Evolutionary conservation across 2,113 vertebrate species (phyloP), one percentile per base, ranked within the genome.

Genomic region (Lonchura striata): DNA sequence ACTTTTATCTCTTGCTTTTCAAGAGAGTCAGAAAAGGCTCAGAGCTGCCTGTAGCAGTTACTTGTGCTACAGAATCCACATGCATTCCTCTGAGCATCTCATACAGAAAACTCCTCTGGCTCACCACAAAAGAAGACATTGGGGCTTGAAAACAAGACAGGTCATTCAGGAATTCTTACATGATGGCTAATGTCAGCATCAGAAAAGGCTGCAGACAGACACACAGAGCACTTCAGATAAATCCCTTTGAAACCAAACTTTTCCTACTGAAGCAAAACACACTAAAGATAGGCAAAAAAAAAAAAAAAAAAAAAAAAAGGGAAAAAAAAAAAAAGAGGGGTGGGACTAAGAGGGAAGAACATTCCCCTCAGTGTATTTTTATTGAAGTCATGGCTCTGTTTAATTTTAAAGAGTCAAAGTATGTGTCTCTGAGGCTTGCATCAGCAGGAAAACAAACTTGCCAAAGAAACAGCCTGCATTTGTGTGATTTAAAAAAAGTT

Each of bases 1-100:
- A 88, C 74, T 95, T 95, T 97, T 95, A 95, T 92, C 94, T 97
- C 82, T 50, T 80, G 21, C 47, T 74, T 90, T 95, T 88, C 83
- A 94, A 85, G 77, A 70, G 25, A 72, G 41, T 28, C 71, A 81
- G 56, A 94, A 83, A 57, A 37, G 46, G 79, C 76, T 70, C 69
- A 84, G 54, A 80, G 72, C 53, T 84, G 44, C 60, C 70, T 88
- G 72, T 50, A 92, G 60, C 60, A n/a, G 76, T 84, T 75, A 82
- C 75, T 90, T 75, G 72, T 81, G 46, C 65, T 74, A 56, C 37
- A 85, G 94, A 96, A 92, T 87, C 64, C 85, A 92, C 85, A 94
- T 15, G 42, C 88, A 94, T 94, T 95, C 90, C 79, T 93, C 85
- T 54, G 63, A 90, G 54, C 54, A 92, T 74, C 82, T 59, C 87